Percentiles rank a stretch among this genome's conserved stretches.
Conservation (phyloP, 2,113 vertebrate genomes). For the Spilogale gracilis region DNA sequence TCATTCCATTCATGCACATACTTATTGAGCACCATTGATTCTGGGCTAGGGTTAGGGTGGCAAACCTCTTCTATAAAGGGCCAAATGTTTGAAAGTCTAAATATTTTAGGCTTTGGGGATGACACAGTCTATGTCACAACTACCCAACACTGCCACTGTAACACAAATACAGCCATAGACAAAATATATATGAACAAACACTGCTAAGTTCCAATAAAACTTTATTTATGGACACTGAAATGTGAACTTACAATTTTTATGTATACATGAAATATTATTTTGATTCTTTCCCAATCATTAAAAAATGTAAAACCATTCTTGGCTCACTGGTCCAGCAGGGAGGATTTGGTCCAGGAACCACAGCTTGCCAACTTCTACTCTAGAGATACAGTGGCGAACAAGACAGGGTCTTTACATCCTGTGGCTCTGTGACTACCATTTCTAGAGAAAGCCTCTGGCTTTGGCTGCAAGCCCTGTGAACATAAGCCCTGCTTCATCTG, state of each 20-base stretch:
- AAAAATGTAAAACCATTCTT: conserved; percentile 39
- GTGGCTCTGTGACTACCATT: background rate
- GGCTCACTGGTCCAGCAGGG: background rate
- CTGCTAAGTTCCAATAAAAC: background rate
- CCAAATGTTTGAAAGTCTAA: conserved; percentile 9
- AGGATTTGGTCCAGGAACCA: background rate
- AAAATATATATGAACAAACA: conserved; percentile 20
- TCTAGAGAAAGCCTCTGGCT: background rate
- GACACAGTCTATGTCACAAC: background rate
- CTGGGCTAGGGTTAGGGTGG: background rate
- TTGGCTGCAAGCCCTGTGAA: background rate
- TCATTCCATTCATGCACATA: background rate
- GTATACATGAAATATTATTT: conserved; percentile 15
- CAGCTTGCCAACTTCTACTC: background rate
- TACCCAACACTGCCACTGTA: background rate
- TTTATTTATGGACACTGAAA: conserved; percentile 7
- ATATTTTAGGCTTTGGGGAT: background rate
- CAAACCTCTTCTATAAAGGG: background rate
- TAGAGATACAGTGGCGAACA: background rate
- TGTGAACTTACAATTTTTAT: conserved; percentile 30
- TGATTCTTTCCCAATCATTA: background rate
- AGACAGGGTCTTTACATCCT: background rate
- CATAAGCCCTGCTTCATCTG: background rate
- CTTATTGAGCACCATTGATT: background rate
- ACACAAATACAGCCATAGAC: conserved; percentile 10